phyloP scores from a whole-genome alignment of 2,113 vertebrate species.

The Ceratotherium simum region DNA sequence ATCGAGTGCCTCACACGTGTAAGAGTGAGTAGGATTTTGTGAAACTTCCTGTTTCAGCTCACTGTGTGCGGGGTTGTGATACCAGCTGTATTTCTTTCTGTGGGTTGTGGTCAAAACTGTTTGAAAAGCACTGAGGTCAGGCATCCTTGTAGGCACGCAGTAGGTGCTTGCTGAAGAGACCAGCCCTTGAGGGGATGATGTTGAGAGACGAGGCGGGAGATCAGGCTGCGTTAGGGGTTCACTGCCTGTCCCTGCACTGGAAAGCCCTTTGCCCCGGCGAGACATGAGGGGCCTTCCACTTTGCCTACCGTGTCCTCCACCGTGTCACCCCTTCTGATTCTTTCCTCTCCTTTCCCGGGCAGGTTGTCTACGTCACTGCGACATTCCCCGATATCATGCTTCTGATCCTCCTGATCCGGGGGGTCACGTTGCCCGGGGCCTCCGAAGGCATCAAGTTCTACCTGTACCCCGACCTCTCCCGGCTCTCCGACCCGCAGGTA shows the following conservation, averaged over 20 bases:
- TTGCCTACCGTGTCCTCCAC: accelerated
- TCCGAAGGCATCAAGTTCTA: slow-evolving; percentile 97
- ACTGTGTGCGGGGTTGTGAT: accelerated
- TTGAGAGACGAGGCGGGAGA: background rate
- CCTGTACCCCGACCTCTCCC: slow-evolving; percentile 97
- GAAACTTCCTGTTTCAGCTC: background rate
- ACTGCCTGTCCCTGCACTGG: background rate
- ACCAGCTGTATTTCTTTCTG: background rate
- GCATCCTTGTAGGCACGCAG: background rate
- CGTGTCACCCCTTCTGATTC: background rate
- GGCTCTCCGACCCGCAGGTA: slow-evolving; percentile 99
- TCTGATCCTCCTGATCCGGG: slow-evolving; percentile 95
- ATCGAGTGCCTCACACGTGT: background rate
- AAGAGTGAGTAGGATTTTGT: background rate
- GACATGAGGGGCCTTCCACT: background rate
- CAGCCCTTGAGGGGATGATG: too few relatives aligned
- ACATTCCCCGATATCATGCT: slow-evolving; percentile 99
- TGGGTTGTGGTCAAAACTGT: background rate
- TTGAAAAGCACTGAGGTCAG: background rate
- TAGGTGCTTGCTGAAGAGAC: accelerated
- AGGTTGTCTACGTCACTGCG: slow-evolving; percentile 99
- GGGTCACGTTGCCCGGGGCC: slow-evolving; percentile 96
- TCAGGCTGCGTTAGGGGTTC: too few relatives aligned
- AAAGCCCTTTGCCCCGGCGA: background rate
- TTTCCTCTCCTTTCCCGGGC: slow-evolving; percentile 12